phyloP scores from a whole-genome alignment of 2,113 vertebrate species.

The Pipra filicauda region DNA sequence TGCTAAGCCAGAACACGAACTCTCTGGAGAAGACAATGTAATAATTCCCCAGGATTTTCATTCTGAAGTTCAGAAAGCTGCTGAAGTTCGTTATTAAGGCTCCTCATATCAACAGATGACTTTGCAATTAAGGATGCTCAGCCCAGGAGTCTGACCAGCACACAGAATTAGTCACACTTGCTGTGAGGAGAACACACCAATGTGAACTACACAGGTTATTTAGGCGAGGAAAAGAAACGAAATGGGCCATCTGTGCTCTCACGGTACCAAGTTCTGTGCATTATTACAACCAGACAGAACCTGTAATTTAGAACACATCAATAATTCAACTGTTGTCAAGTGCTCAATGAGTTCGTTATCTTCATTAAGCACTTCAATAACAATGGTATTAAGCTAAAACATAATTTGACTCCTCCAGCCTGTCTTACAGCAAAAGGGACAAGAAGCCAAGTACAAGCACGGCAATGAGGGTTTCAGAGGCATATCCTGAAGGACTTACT shows the following conservation, averaged over 20 bases:
- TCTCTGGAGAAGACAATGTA: background rate
- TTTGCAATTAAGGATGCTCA: background rate
- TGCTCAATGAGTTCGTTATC: background rate
- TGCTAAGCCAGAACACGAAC: background rate
- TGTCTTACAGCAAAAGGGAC: background rate
- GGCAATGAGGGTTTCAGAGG: background rate
- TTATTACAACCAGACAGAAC: background rate
- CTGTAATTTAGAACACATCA: background rate
- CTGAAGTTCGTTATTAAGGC: background rate
- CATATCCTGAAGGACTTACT: conserved; percentile 74
- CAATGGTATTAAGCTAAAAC: background rate
- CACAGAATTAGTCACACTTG: background rate
- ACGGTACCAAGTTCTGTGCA: background rate
- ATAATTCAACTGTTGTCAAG: background rate
- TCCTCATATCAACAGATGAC: background rate
- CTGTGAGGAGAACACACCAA: background rate
- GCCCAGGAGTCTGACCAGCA: background rate
- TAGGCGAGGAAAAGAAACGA: background rate
- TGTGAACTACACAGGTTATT: background rate
- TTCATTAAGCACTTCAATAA: background rate
- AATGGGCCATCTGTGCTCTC: background rate
- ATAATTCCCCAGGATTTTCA: background rate
- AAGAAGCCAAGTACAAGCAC: background rate
- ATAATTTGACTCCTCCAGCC: background rate
- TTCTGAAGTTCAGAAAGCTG: background rate